Conservation (phyloP, 2,113 vertebrate species). For the Bos taurus region ARS-UCD2.0 NC_037339.1:83981501-83982000, state of each 20-base stretch:
- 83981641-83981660: neutral
- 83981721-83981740: neutral
- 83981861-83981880: neutral
- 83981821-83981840: neutral
- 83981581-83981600: neutral
- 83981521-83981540: neutral
- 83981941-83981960: neutral
- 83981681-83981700: neutral
- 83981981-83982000: too few species aligned
- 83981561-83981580: neutral
- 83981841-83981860: neutral
- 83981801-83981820: neutral
- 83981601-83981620: fast-evolving
- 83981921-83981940: neutral
- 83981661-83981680: neutral
- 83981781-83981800: neutral
- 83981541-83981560: neutral
- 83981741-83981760: neutral
- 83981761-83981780: neutral
- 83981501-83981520: neutral
- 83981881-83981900: neutral
- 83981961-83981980: neutral
- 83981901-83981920: neutral
- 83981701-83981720: neutral
- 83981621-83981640: neutral